Evolutionary conservation across 2,888 invertebrate genomes (phyloP).

Genomic region (Polyommatus icarus): DNA sequence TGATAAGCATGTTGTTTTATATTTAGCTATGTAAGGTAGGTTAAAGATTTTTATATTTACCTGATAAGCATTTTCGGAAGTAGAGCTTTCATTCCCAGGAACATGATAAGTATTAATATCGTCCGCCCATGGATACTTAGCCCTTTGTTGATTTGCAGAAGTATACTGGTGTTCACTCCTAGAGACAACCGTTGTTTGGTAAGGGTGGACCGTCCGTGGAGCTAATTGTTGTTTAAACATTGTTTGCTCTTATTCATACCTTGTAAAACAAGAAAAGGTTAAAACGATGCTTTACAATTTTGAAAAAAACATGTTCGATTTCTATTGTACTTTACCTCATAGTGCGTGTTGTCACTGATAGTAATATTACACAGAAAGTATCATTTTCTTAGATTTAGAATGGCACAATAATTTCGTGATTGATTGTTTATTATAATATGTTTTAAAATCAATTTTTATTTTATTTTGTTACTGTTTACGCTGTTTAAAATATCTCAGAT

Average conservation of each 20-base stretch:
- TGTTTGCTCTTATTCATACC: conserved; percentile 40
- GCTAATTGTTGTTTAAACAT: conserved; percentile 77
- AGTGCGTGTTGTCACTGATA: neutral
- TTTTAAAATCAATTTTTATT: neutral
- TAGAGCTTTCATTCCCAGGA: conserved; percentile 74
- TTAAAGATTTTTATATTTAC: conserved; percentile 48
- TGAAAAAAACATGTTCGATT: neutral
- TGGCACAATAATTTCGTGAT: neutral
- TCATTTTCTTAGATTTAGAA: neutral
- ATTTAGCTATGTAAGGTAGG: neutral
- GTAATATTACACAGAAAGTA: neutral
- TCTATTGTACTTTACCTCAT: neutral
- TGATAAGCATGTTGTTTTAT: neutral
- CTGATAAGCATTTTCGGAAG: conserved; percentile 73
- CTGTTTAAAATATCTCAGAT: neutral
- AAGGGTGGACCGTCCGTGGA: conserved; percentile 72
- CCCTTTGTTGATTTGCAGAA: conserved; percentile 71
- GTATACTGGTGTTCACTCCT: conserved; percentile 70
- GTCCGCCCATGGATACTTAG: conserved; percentile 74
- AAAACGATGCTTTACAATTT: neutral
- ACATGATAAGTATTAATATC: conserved; percentile 67
- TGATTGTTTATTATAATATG: neutral
- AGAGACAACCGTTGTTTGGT: conserved; percentile 74
- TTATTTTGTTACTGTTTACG: neutral
- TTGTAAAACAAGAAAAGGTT: conserved; percentile 26